phyloP scores from a whole-genome alignment of 2,113 vertebrate species.

The Sceloporus tristichus region DNA sequence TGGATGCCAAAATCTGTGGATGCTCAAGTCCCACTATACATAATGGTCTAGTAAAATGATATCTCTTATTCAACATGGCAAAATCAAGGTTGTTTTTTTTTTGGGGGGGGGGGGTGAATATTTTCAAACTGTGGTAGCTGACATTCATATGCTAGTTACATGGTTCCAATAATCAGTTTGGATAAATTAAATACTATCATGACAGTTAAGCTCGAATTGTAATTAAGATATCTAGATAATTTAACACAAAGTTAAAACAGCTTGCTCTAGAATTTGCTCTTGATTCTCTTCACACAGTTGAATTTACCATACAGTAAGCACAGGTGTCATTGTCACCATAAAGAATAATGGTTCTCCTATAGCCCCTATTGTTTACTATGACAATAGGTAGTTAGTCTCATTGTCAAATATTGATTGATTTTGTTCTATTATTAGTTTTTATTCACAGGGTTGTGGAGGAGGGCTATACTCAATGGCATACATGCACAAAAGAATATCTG shows the following conservation, averaged over 20 bases:
- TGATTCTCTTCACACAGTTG: neutral
- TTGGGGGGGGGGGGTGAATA: too few species aligned
- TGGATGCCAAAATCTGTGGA: too few species aligned
- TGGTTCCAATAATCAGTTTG: neutral
- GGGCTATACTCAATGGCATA: neutral
- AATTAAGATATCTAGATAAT: constrained; percentile 7
- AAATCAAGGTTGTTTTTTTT: too few species aligned
- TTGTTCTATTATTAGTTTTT: neutral
- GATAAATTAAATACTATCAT: too few species aligned
- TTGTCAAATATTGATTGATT: neutral
- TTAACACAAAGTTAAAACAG: constrained; percentile 8
- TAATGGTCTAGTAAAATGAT: too few species aligned
- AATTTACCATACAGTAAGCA: neutral
- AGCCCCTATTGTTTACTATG: neutral
- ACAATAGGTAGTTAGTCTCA: constrained; percentile 6
- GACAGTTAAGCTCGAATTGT: neutral
- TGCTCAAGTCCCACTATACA: too few species aligned
- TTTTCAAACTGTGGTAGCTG: too few species aligned
- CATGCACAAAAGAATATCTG: neutral
- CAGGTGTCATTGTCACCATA: neutral
- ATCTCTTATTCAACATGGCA: too few species aligned
- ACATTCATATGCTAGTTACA: neutral
- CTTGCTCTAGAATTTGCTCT: neutral
- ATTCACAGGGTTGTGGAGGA: constrained; percentile 23
- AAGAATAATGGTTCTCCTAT: neutral